phyloP scores from a whole-genome alignment of 2,888 invertebrate genomes.

The Yponomeuta evonymella region DNA sequence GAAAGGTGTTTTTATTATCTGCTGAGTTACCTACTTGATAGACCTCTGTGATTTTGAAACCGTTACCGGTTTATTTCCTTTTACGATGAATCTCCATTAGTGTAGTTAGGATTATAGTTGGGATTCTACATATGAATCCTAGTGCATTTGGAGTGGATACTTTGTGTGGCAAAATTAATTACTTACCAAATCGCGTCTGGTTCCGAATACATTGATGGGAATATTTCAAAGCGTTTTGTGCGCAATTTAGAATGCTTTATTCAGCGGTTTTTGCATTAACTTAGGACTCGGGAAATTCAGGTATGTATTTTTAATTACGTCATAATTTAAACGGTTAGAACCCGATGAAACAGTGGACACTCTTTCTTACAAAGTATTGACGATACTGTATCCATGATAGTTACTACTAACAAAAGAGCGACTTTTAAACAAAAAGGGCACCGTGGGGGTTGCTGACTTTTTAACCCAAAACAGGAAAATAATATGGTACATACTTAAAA shows the following conservation, averaged over 20 bases:
- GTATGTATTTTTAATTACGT: not conserved
- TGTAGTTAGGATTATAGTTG: slow-evolving; percentile 73
- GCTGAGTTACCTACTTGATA: no score
- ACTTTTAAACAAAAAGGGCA: no score
- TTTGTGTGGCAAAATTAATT: slow-evolving; percentile 72
- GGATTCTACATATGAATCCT: slow-evolving; percentile 42
- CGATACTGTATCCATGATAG: no score
- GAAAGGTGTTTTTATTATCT: not conserved
- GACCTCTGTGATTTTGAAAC: no score
- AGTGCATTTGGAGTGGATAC: slow-evolving; percentile 65
- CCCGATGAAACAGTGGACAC: no score
- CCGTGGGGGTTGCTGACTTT: no score
- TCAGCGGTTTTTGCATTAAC: slow-evolving; percentile 27
- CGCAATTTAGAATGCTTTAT: slow-evolving; percentile 23
- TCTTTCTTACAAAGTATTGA: no score
- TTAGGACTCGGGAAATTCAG: not conserved
- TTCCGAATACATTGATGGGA: slow-evolving; percentile 40
- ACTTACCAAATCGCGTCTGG: slow-evolving; percentile 62
- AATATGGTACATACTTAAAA: no score
- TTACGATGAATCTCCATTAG: slow-evolving; percentile 61
- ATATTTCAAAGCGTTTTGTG: slow-evolving; percentile 45
- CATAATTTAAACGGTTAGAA: no score
- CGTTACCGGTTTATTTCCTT: no score
- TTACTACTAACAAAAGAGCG: no score
- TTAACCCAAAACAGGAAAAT: no score